Evolutionary conservation across 2,888 invertebrate species (phyloP).

Genomic region (Ctenicera cuprea): DNA sequence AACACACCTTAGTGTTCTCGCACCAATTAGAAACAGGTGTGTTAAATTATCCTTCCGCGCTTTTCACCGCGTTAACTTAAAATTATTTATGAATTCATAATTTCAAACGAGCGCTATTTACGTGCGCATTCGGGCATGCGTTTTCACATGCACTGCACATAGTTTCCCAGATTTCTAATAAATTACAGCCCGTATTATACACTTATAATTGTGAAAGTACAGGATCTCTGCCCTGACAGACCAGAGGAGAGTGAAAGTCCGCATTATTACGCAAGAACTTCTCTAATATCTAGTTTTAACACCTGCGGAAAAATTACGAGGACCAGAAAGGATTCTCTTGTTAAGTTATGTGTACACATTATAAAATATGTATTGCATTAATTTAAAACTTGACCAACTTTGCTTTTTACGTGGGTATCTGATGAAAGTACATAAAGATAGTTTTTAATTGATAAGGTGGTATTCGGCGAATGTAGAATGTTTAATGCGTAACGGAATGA

Average conservation of each 20-base stretch:
- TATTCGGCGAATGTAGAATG: too few species aligned
- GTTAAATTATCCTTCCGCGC: neutral
- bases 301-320: neutral
- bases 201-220: conserved; percentile 28
- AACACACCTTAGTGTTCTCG: too few species aligned
- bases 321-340: neutral
- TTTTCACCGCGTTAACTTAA: neutral
- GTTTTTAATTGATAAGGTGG: too few species aligned
- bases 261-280: conserved; percentile 22
- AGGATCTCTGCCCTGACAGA: conserved; percentile 29
- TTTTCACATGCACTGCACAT: conserved; percentile 18
- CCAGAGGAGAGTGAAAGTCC: conserved; percentile 20
- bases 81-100: neutral
- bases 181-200: conserved; percentile 13
- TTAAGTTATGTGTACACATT: neutral
- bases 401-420: too few species aligned
- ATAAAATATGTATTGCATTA: too few species aligned
- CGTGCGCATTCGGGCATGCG: conserved; percentile 5
- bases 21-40: too few species aligned
- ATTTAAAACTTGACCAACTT: too few species aligned
- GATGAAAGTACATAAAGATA: too few species aligned
- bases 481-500: too few species aligned
- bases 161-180: conserved; percentile 29
- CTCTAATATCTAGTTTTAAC: conserved; percentile 20
- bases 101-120: conserved; percentile 5